Percentiles rank a stretch among this genome's conserved stretches.
phyloP scores from a whole-genome alignment of 1,140 invertebrate species.

The Dreissena rostriformis region DNA sequence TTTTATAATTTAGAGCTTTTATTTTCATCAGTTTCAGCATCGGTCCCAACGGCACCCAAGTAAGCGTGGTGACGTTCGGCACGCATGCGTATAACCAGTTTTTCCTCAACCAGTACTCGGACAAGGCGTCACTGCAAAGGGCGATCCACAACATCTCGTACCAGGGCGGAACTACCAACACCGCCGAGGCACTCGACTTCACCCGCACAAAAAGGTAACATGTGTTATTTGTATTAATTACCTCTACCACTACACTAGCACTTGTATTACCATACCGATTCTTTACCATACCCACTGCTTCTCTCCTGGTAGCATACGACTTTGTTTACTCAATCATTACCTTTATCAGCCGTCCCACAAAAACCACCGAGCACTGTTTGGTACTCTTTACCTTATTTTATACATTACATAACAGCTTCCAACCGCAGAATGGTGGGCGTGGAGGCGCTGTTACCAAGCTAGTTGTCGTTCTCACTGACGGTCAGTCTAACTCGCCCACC shows the following conservation, averaged over 20 bases:
- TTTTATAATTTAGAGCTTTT: too few species aligned
- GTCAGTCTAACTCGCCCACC: slow-evolving; percentile 19
- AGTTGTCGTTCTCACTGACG: slow-evolving; percentile 50
- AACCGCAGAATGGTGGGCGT: slow-evolving; percentile 43
- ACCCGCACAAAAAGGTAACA: slow-evolving; percentile 27
- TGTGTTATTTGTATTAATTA: too few species aligned
- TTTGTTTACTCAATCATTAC: too few species aligned
- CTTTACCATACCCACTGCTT: too few species aligned
- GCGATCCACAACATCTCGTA: slow-evolving; percentile 6
- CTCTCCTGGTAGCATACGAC: too few species aligned
- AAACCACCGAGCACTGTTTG: too few species aligned
- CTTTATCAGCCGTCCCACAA: too few species aligned
- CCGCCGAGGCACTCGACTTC: slow-evolving; percentile 30
- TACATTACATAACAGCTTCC: slow-evolving; percentile 43
- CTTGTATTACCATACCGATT: too few species aligned
- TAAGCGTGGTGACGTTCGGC: slow-evolving; percentile 53
- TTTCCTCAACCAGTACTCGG: slow-evolving; percentile 35
- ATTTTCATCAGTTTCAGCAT: slow-evolving; percentile 38
- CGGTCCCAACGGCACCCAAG: slow-evolving; percentile 40
- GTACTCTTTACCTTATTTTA: too few species aligned
- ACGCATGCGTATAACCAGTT: slow-evolving; percentile 43
- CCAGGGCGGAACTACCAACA: slow-evolving; percentile 36
- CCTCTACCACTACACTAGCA: too few species aligned
- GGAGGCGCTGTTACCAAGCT: slow-evolving; percentile 27
- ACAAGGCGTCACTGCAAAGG: slow-evolving; percentile 9